Percentiles rank a stretch among this genome's conserved stretches.
Conservation (phyloP, 1,140 invertebrate genomes). For the Phocides pigmalion region DNA sequence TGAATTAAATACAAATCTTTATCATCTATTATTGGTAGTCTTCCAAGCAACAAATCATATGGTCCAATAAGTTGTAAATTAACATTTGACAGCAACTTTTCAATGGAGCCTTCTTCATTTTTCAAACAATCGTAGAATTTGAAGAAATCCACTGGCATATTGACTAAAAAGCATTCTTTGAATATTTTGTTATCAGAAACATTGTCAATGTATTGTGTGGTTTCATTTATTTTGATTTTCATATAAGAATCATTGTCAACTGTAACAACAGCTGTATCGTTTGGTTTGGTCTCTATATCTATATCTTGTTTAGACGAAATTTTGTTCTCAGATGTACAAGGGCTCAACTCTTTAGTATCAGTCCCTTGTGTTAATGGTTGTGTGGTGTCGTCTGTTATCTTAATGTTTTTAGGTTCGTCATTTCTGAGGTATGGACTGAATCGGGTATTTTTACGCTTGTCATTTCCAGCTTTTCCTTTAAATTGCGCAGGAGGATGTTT, state of each 20-base stretch:
- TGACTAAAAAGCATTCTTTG: slow-evolving; percentile 90
- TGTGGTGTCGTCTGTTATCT: too few relatives aligned
- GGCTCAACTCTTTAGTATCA: not conserved
- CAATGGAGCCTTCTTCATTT: slow-evolving; percentile 75
- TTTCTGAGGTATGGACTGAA: slow-evolving; percentile 57
- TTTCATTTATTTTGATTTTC: slow-evolving; percentile 18
- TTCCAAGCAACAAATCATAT: slow-evolving; percentile 91
- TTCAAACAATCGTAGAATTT: slow-evolving; percentile 89
- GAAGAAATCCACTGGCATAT: slow-evolving; percentile 96
- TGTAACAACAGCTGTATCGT: too few relatives aligned
- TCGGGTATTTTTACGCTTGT: slow-evolving; percentile 45
- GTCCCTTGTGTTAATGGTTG: slow-evolving; percentile 20
- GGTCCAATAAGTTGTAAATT: slow-evolving; percentile 92
- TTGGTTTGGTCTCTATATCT: not conserved
- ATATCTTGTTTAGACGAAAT: not conserved
- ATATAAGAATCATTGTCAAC: not conserved
- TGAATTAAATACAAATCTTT: slow-evolving; percentile 89
- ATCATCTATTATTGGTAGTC: slow-evolving; percentile 85
- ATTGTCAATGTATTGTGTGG: slow-evolving; percentile 50
- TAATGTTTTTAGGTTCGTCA: slow-evolving; percentile 42
- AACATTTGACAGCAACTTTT: slow-evolving; percentile 86
- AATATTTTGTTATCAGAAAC: slow-evolving; percentile 82
- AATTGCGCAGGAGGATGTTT: slow-evolving; percentile 87
- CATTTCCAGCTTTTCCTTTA: slow-evolving; percentile 45
- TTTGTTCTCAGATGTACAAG: not conserved